Conservation (phyloP, 2,113 vertebrate species). For the Catharus fuscescens region DNA sequence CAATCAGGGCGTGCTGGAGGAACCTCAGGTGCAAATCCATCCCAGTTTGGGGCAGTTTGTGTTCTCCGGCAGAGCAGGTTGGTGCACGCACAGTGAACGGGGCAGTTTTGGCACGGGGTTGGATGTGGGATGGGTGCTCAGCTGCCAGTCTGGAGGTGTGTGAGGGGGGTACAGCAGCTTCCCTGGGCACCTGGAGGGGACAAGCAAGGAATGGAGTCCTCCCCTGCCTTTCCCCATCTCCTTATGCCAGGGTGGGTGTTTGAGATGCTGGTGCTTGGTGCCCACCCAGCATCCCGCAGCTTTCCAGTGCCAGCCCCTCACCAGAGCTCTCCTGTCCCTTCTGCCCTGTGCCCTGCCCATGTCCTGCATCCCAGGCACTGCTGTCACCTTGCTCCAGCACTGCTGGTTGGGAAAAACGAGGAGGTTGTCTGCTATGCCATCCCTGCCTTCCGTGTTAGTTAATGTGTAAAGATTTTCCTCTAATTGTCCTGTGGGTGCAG, state of each 20-base stretch:
- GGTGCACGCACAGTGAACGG: fast-evolving
- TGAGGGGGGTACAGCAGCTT: neutral
- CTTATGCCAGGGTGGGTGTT: neutral
- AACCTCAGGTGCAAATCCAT: neutral
- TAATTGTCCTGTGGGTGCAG: slow-evolving; percentile 7
- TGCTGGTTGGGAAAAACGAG: fast-evolving
- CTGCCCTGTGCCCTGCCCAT: neutral
- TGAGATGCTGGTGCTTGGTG: fast-evolving
- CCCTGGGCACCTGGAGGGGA: neutral
- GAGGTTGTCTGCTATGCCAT: neutral
- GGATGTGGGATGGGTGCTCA: fast-evolving
- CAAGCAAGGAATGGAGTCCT: neutral
- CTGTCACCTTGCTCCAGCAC: fast-evolving
- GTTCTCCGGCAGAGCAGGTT: neutral
- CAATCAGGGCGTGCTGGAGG: neutral
- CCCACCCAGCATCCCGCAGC: fast-evolving
- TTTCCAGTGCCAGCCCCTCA: neutral
- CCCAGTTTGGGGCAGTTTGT: neutral
- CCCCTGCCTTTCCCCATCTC: neutral
- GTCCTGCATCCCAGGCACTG: neutral
- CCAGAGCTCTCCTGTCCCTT: neutral
- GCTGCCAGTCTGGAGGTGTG: neutral
- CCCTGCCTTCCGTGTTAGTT: neutral
- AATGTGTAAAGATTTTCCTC: slow-evolving; percentile 17
- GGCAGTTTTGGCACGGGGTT: fast-evolving